phyloP scores from a whole-genome alignment of 2,888 invertebrate species.

The Limnephilus rhombicus region DNA sequence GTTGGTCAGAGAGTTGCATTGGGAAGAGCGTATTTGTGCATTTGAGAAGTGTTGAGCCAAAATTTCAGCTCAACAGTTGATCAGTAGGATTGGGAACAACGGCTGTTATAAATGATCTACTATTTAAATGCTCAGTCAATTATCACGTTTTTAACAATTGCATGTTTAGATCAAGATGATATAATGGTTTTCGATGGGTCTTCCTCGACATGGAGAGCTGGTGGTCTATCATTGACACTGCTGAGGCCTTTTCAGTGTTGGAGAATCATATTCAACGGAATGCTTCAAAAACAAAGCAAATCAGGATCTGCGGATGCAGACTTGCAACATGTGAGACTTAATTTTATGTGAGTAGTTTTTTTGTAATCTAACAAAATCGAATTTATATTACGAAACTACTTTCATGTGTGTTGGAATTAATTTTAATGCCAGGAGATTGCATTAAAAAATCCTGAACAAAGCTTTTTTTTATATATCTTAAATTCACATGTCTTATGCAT shows the following conservation, averaged over 20 bases:
- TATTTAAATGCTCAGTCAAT: not conserved
- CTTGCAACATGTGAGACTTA: slow-evolving; percentile 76
- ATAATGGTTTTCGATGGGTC: slow-evolving; percentile 72
- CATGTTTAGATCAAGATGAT: slow-evolving; percentile 76
- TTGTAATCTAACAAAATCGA: not conserved
- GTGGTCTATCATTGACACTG: slow-evolving; percentile 80
- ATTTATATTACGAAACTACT: no score
- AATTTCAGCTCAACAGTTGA: no score
- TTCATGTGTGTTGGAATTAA: no score
- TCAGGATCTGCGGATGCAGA: slow-evolving; percentile 69
- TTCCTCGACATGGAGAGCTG: slow-evolving; percentile 78
- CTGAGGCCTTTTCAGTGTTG: slow-evolving; percentile 80
- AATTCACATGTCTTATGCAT: no score
- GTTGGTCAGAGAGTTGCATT: no score
- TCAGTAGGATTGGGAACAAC: no score
- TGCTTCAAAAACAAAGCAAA: slow-evolving; percentile 75
- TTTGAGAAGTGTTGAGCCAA: no score
- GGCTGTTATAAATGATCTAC: not conserved
- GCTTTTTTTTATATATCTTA: no score
- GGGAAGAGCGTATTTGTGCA: no score
- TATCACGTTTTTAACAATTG: slow-evolving; percentile 8
- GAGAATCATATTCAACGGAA: slow-evolving; percentile 84
- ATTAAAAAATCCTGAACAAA: no score
- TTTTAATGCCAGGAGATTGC: no score
- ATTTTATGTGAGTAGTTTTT: slow-evolving; percentile 78